phyloP scores from a whole-genome alignment of 2,888 invertebrate genomes.

The Eledona agricola region DNA sequence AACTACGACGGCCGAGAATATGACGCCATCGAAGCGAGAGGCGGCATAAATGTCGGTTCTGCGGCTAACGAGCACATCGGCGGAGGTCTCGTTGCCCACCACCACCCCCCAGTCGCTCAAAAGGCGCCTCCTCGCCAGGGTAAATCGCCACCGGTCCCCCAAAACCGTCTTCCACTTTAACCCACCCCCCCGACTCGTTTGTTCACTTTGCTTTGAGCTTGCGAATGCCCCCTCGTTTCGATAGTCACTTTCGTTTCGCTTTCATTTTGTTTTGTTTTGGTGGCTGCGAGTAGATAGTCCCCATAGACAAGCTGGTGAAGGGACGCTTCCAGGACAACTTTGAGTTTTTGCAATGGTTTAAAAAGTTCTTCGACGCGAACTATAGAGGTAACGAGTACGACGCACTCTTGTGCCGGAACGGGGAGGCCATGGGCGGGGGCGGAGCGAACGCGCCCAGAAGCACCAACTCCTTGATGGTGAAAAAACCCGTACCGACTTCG shows the following conservation, averaged over 20 bases:
- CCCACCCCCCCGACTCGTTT: constrained; percentile 9
- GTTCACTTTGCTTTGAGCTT: constrained; percentile 26
- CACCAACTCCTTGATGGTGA: constrained; percentile 59
- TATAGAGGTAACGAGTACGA: constrained; percentile 95
- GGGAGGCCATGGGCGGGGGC: constrained; percentile 85
- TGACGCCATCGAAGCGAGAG: constrained; percentile 89
- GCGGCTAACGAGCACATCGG: constrained; percentile 62
- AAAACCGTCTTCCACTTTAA: too few relatives aligned
- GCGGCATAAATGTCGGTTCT: constrained; percentile 81
- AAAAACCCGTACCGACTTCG: constrained; percentile 55
- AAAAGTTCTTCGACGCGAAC: constrained; percentile 99
- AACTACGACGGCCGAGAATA: constrained; percentile 99
- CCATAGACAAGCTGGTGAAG: constrained; percentile 95
- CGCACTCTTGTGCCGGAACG: constrained; percentile 85
- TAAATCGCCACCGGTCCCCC: constrained; percentile 37
- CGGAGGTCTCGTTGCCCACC: constrained; percentile 53
- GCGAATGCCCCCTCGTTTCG: constrained; percentile 16
- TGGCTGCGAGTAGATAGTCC: constrained; percentile 78
- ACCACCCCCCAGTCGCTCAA: constrained; percentile 42
- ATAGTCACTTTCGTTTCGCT: constrained; percentile 46
- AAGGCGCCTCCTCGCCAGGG: constrained; percentile 48
- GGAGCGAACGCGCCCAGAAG: constrained; percentile 69
- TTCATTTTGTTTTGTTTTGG: constrained; percentile 48
- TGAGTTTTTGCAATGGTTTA: constrained; percentile 99
- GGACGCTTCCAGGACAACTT: constrained; percentile 99